Evolutionary conservation across 2,113 vertebrate genomes (phyloP), one percentile per base, ranked within the genome.

Genomic region (Piprites chloris): DNA sequence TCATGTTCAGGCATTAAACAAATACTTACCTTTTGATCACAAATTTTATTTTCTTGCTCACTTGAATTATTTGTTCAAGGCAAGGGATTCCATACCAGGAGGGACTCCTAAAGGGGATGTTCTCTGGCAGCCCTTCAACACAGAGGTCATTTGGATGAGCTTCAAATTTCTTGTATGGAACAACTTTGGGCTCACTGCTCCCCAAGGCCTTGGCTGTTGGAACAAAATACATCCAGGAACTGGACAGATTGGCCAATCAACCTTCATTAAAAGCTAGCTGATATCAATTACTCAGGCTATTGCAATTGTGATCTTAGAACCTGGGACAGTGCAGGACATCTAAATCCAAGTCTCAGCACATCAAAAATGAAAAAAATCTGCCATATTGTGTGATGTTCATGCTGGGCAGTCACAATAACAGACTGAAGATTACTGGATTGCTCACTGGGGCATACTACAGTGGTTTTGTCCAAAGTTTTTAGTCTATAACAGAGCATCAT

Each of bases 141-240:
- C 80, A 98, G 19, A 98, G 98, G 5, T 98, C 98, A 27, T 41
- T 82, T 9, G 98, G 98, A 62, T 98, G 97, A 3, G 98, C 97
- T 90, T 98, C 98, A 84, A 98, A 98, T 14, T 98, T 98, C 92
- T 98, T 98, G 92, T 98, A 98, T 2, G 98, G 98, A 32, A 98
- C 97, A 78, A 97, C 88, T 96, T 98, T 98, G 32, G 98, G 98
- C 49, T 98, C 98, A 2, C 76, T 85, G 90, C 97, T 98, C 19
- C 98, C 98, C 96, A 98, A 33, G 47, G 98, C 98, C 65, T 98
- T 97, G 2, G 97, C 98, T 98, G 95, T 37, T 47, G 69, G 50
- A 90, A 79, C 7, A 89, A 76, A 96, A 80, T 12, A 53, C 69
- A 90, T 55, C 11, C 79, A 49, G 28, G 69, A 56, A 91, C 23